phyloP scores from a whole-genome alignment of 2,113 vertebrate species.

The Numida meleagris region DNA sequence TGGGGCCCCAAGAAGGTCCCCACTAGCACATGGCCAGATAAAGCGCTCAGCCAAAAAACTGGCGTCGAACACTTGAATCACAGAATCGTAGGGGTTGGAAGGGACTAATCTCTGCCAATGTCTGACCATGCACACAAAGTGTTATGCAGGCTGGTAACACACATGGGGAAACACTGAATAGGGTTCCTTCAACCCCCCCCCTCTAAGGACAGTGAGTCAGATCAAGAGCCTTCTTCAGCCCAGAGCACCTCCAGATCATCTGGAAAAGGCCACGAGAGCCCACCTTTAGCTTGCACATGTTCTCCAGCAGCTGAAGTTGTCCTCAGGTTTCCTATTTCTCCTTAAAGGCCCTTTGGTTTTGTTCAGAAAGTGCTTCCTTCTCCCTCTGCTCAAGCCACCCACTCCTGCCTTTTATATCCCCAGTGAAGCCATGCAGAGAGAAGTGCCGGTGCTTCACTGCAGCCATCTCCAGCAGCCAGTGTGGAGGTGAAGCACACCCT shows the following conservation, averaged over 20 bases:
- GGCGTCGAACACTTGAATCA: neutral
- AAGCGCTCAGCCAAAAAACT: neutral
- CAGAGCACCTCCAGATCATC: neutral
- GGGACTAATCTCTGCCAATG: neutral
- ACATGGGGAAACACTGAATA: accelerated
- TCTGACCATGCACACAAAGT: accelerated
- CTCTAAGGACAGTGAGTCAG: neutral
- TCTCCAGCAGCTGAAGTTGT: neutral
- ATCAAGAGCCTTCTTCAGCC: neutral
- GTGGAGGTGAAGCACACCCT: neutral
- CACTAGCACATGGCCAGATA: neutral
- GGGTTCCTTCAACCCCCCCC: neutral
- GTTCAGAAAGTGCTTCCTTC: neutral
- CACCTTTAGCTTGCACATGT: neutral
- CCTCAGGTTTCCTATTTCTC: neutral
- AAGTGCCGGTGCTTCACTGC: neutral
- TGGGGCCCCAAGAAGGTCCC: neutral
- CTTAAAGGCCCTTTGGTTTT: neutral
- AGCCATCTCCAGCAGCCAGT: neutral
- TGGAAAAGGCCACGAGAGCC: neutral
- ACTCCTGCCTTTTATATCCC: neutral
- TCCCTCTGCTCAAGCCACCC: neutral
- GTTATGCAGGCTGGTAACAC: neutral
- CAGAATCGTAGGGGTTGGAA: neutral
- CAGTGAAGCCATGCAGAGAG: neutral